Percentiles rank a stretch among this genome's conserved stretches.
Conservation (phyloP, 2,888 invertebrate genomes). For the Epinotia demarniana region DNA sequence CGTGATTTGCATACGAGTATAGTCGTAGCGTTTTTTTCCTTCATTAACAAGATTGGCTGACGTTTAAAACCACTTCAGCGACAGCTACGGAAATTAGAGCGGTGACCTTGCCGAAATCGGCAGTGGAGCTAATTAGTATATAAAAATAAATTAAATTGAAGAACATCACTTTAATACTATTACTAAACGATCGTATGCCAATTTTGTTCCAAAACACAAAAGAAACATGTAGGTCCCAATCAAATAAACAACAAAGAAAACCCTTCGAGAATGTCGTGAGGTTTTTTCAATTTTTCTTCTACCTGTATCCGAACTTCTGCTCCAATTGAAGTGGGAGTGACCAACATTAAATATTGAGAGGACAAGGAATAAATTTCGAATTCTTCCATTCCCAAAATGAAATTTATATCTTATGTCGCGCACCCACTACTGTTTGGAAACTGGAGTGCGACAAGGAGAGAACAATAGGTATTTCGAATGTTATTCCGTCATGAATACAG, state of each 20-base stretch:
- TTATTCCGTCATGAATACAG: conserved; percentile 17
- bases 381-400: conserved; percentile 2
- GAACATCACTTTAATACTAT: too few relatives aligned
- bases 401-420: neutral
- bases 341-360: conserved; percentile 4
- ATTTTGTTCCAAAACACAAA: neutral
- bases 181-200: neutral
- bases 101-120: too few relatives aligned
- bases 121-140: too few relatives aligned
- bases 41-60: too few relatives aligned
- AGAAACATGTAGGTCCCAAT: neutral
- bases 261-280: neutral
- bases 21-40: too few relatives aligned
- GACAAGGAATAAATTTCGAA: neutral
- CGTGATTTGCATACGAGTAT: too few relatives aligned
- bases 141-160: too few relatives aligned
- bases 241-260: neutral
- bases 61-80: too few relatives aligned
- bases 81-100: too few relatives aligned
- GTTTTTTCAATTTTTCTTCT: neutral
- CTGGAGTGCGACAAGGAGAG: neutral
- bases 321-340: neutral
- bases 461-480: conserved; percentile 6
- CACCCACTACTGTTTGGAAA: neutral
- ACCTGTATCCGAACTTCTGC: neutral